Percentiles rank a stretch among this genome's conserved stretches.
Evolutionary conservation across 2,113 vertebrate species (phyloP).

Genomic region (Phasianus colchicus): DNA sequence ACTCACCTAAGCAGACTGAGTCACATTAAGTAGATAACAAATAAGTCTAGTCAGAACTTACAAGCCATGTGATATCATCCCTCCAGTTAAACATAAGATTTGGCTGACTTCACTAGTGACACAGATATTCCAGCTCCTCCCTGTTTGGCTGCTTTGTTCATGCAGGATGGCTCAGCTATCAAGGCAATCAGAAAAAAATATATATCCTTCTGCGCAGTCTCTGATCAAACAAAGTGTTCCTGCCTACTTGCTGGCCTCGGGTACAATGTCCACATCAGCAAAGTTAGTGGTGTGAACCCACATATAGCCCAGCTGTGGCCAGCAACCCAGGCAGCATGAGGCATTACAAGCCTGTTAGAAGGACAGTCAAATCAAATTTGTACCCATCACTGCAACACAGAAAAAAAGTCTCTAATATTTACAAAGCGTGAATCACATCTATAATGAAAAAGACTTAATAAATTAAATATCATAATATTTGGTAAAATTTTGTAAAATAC

Average conservation of each 20-base stretch:
- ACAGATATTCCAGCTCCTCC: background rate
- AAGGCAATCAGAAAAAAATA: background rate
- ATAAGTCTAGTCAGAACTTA: background rate
- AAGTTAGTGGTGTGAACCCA: background rate
- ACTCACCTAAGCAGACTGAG: background rate
- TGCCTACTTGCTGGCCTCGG: background rate
- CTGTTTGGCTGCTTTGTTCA: background rate
- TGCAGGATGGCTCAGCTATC: background rate
- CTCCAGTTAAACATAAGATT: background rate
- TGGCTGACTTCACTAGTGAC: background rate
- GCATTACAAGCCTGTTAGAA: background rate
- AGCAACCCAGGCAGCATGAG: background rate
- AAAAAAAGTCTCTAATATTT: background rate
- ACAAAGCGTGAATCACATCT: background rate
- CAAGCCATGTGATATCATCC: rapidly evolving
- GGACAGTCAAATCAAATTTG: background rate
- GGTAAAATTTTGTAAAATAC: background rate
- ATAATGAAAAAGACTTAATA: background rate
- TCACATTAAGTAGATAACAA: background rate
- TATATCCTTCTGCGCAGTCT: background rate
- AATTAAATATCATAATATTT: background rate
- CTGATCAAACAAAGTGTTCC: background rate
- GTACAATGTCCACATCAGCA: background rate
- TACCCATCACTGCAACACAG: background rate
- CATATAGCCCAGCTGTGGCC: background rate